phyloP scores from a whole-genome alignment of 2,888 invertebrate genomes.

The Mythimna loreyi region DNA sequence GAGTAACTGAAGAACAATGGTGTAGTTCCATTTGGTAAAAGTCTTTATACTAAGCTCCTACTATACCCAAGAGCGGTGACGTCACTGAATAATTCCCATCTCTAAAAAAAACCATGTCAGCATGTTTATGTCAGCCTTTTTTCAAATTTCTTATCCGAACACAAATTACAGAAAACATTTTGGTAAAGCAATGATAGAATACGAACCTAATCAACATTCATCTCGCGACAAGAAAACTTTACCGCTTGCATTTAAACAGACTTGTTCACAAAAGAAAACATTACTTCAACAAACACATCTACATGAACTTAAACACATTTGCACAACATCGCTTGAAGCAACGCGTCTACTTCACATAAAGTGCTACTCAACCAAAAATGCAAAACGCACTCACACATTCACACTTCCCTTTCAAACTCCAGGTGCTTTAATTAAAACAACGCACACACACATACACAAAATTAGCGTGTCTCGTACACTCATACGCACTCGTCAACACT shows the following conservation, averaged over 20 bases:
- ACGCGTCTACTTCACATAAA: constrained; percentile 35
- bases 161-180: not conserved
- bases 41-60: too few relatives aligned
- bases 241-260: constrained; percentile 21
- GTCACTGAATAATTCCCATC: too few relatives aligned
- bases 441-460: constrained; percentile 30
- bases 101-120: too few relatives aligned
- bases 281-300: constrained; percentile 12
- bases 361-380: constrained; percentile 51
- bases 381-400: constrained; percentile 45
- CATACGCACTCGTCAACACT: constrained; percentile 38
- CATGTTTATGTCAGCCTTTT: too few relatives aligned
- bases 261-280: constrained; percentile 29
- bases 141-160: too few relatives aligned
- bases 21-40: too few relatives aligned
- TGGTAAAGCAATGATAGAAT: not conserved
- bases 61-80: too few relatives aligned
- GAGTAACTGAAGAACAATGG: too few relatives aligned
- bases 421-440: constrained; percentile 57
- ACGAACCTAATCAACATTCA: constrained; percentile 4
- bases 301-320: constrained; percentile 46
- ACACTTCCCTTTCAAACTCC: constrained; percentile 34
- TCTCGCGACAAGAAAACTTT: constrained; percentile 15
- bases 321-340: constrained; percentile 37
- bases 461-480: constrained; percentile 27